These are phyloP conservation scores for Girardinichthys multiradiatus DNA, from an alignment of 2,113 vertebrate genomes.

Conservation along the genomic window DNA sequence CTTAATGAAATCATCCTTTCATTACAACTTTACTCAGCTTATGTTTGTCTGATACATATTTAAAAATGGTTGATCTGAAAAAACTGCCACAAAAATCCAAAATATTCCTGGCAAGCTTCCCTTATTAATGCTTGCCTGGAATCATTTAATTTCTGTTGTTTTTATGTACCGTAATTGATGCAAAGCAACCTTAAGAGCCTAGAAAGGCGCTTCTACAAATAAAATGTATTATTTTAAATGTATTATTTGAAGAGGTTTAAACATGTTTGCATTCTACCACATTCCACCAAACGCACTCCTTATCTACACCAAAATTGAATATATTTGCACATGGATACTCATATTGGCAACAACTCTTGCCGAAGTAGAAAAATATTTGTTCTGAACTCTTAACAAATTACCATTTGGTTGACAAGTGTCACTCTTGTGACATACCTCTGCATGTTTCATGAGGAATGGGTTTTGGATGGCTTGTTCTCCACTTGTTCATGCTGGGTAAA, in stretches of 20 bases:
- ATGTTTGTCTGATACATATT: too few relatives aligned
- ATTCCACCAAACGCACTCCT: neutral
- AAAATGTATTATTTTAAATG: too few relatives aligned
- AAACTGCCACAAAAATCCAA: too few relatives aligned
- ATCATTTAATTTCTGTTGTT: too few relatives aligned
- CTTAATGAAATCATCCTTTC: too few relatives aligned
- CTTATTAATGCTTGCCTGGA: too few relatives aligned
- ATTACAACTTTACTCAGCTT: too few relatives aligned
- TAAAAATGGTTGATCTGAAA: too few relatives aligned
- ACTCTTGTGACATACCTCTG: constrained; percentile 21
- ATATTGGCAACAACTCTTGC: neutral
- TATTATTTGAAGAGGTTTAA: neutral
- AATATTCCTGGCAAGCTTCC: too few relatives aligned
- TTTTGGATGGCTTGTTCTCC: constrained; percentile 25
- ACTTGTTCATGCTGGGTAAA: constrained; percentile 32
- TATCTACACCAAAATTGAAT: neutral
- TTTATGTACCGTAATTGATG: too few relatives aligned
- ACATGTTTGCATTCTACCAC: neutral
- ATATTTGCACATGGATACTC: neutral
- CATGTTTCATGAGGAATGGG: constrained; percentile 12
- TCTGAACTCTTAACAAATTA: constrained; percentile 19
- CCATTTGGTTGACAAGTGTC: constrained; percentile 27
- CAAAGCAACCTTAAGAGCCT: too few relatives aligned
- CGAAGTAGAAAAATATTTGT: neutral
- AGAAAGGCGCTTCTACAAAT: too few relatives aligned